Conservation (phyloP, 2,888 invertebrate species). For the Portevinia maculata region DNA sequence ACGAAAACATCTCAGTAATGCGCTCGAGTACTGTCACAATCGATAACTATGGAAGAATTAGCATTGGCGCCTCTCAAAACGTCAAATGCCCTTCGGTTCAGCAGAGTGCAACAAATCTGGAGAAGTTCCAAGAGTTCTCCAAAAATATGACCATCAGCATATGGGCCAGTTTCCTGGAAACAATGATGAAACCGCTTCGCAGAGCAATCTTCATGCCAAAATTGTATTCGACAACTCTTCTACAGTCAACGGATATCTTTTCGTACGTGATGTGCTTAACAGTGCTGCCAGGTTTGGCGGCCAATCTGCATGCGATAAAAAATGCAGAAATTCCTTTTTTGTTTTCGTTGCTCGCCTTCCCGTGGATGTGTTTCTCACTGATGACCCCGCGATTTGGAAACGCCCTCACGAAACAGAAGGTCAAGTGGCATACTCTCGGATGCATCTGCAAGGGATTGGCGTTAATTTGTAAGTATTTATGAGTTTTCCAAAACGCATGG, state of each 20-base stretch:
- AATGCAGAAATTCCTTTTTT: conserved; percentile 82
- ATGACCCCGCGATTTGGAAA: conserved; percentile 82
- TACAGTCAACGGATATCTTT: conserved; percentile 81
- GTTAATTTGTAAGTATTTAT: conserved; percentile 79
- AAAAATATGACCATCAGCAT: conserved; percentile 79
- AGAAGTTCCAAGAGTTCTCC: conserved; percentile 80
- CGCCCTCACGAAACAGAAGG: conserved; percentile 80
- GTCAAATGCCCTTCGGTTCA: conserved; percentile 76
- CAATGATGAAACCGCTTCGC: conserved; percentile 79
- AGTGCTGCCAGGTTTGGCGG: conserved; percentile 81
- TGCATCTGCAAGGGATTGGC: conserved; percentile 81
- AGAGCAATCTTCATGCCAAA: conserved; percentile 80
- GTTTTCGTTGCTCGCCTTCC: conserved; percentile 82
- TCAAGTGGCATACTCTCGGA: conserved; percentile 81
- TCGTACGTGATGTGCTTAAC: conserved; percentile 82
- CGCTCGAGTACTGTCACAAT: conserved; percentile 81
- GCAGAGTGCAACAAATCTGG: conserved; percentile 66
- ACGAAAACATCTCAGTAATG: conserved; percentile 81
- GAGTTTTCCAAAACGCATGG: too few species aligned
- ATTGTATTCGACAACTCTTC: conserved; percentile 80
- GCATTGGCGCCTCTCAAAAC: conserved; percentile 77
- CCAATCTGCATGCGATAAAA: conserved; percentile 81
- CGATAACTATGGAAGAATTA: conserved; percentile 78
- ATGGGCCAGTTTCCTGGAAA: conserved; percentile 80
- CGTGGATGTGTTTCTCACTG: conserved; percentile 82